A percentile compares a stretch with the other conserved stretches of the same genome.
phyloP scores from a whole-genome alignment of 2,113 vertebrate genomes.

The Petromus typicus region DNA sequence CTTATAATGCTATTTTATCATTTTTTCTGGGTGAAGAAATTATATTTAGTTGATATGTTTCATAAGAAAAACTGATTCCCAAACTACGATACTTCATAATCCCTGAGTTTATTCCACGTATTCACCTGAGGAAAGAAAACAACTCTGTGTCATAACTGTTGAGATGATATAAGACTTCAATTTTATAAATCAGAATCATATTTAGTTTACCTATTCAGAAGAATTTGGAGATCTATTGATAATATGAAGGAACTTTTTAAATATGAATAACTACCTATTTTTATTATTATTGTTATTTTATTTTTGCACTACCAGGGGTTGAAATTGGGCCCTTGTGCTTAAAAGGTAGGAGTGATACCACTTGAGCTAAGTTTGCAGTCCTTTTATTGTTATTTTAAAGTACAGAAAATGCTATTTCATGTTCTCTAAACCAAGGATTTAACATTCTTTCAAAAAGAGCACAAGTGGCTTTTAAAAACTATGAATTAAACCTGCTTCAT shows the following conservation, averaged over 20 bases:
- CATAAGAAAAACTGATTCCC: conserved; percentile 44
- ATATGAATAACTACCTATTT: neutral
- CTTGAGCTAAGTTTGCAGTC: no score
- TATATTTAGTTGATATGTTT: conserved; percentile 11
- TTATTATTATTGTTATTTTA: neutral
- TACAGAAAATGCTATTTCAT: neutral
- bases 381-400: conserved; percentile 52
- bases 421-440: neutral
- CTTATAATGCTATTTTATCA: neutral
- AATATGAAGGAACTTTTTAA: neutral
- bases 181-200: conserved; percentile 44
- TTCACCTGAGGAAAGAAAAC: neutral
- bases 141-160: conserved; percentile 25
- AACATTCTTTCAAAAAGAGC: conserved; percentile 21
- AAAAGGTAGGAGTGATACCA: no score
- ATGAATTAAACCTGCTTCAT: conserved; percentile 29
- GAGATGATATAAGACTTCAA: neutral
- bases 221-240: neutral
- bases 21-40: conserved; percentile 40
- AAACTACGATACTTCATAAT: neutral
- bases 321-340: no score
- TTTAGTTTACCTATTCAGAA: neutral
- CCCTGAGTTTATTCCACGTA: neutral
- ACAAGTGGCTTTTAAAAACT: neutral
- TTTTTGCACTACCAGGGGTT: no score